Evolutionary conservation across 1,140 invertebrate species (phyloP).

Genomic region (Nylanderia fulva): DNA sequence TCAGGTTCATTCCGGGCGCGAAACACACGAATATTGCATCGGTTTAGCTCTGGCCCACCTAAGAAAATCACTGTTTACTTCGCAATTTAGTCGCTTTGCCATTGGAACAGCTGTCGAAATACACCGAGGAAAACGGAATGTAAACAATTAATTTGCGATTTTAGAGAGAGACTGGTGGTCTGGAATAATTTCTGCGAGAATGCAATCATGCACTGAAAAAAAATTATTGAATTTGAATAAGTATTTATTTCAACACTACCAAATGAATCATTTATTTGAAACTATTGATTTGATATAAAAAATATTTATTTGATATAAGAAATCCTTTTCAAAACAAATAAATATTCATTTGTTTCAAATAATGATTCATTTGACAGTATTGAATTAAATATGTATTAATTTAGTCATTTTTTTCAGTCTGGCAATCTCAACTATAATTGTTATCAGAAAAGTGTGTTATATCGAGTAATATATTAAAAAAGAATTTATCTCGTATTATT

Average conservation of each 20-base stretch:
- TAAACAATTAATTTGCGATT: conserved; percentile 11
- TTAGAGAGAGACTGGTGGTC: background rate
- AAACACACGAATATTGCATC: conserved; percentile 9
- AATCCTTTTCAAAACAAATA: no score
- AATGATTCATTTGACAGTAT: no score
- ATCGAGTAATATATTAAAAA: background rate
- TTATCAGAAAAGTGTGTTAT: background rate
- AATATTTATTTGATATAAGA: no score
- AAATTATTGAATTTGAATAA: no score
- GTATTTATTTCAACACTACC: no score
- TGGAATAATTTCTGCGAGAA: background rate
- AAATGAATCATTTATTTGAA: no score
- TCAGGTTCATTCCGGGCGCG: background rate
- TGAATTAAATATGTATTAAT: no score
- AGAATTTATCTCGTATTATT: background rate
- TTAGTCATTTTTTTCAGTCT: no score
- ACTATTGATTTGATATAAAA: no score
- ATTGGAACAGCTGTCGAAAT: background rate
- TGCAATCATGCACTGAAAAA: no score
- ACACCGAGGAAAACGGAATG: background rate
- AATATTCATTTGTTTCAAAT: no score
- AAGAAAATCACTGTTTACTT: conserved; percentile 28
- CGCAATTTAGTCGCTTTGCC: conserved; percentile 16
- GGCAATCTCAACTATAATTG: no score
- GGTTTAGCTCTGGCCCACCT: conserved; percentile 29